Evolutionary conservation across 2,888 invertebrate species (phyloP).

Genomic region (Apamea crenata): DNA sequence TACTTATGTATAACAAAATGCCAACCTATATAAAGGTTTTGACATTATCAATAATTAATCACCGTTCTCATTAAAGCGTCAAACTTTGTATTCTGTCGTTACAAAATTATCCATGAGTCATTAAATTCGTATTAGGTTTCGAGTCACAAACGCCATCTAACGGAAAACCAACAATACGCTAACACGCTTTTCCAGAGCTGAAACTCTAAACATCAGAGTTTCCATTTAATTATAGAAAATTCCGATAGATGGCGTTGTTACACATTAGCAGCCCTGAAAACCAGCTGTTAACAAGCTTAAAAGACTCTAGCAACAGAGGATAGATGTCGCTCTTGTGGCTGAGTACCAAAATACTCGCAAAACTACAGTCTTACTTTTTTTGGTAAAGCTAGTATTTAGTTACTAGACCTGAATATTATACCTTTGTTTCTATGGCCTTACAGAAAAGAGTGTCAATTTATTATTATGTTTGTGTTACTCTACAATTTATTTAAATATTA

Average conservation of each 20-base stretch:
- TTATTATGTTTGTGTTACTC: background rate
- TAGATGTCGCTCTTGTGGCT: slow-evolving; percentile 66
- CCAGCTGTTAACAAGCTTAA: background rate
- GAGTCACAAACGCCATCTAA: slow-evolving; percentile 49
- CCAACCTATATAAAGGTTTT: background rate
- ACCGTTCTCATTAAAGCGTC: background rate
- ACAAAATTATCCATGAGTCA: background rate
- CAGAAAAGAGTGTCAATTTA: background rate
- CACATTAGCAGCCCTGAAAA: background rate
- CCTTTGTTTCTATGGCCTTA: background rate
- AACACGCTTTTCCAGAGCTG: slow-evolving; percentile 11
- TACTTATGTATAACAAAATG: background rate
- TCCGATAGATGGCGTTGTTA: slow-evolving; percentile 73
- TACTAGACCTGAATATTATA: background rate
- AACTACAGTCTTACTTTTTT: background rate
- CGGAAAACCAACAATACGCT: background rate
- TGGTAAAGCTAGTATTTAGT: background rate
- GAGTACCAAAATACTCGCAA: slow-evolving; percentile 4
- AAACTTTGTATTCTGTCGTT: background rate
- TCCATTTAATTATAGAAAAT: slow-evolving; percentile 64
- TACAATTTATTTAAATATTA: slow-evolving; percentile 2
- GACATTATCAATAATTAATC: slow-evolving; percentile 8
- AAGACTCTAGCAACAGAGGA: background rate
- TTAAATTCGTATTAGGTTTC: background rate
- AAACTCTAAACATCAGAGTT: slow-evolving; percentile 16